Evolutionary conservation across 2,888 invertebrate species (phyloP).

Genomic region (Ennomos quercinarius): DNA sequence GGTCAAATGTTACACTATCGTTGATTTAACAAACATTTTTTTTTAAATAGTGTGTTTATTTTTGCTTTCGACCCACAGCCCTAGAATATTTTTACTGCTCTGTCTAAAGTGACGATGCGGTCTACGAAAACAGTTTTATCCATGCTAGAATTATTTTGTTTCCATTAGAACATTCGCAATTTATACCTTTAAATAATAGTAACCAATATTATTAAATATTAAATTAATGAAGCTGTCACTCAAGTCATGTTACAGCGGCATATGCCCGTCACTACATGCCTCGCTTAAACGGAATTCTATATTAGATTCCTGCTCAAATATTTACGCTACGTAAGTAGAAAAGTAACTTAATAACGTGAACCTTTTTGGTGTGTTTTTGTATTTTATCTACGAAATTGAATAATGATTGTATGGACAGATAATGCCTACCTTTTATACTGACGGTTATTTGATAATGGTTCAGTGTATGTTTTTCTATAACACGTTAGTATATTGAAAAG

Average conservation of each 20-base stretch:
- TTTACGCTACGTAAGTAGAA: constrained; percentile 20
- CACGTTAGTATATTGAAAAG: background rate
- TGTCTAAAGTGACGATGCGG: no score
- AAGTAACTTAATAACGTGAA: constrained; percentile 24
- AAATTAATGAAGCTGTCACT: constrained; percentile 13
- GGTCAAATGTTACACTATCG: no score
- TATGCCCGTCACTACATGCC: background rate
- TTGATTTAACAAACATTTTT: no score
- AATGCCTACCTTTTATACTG: constrained; percentile 11
- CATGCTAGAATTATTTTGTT: no score
- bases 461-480: constrained; percentile 3
- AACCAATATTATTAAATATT: constrained; percentile 1
- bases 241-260: background rate
- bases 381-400: constrained; percentile 25
- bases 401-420: constrained; percentile 19
- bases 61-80: no score
- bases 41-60: no score
- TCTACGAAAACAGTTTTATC: no score
- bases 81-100: no score
- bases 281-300: constrained; percentile 18
- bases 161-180: no score
- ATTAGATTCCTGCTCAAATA: constrained; percentile 23
- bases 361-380: constrained; percentile 23
- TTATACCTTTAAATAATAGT: no score
- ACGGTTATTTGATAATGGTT: constrained; percentile 6